Percentiles rank a stretch among this genome's conserved stretches.
These are phyloP conservation scores for Chelidonichthys spinosus DNA, from an alignment of 2,797 vertebrate species.

Conservation along the genomic window DNA sequence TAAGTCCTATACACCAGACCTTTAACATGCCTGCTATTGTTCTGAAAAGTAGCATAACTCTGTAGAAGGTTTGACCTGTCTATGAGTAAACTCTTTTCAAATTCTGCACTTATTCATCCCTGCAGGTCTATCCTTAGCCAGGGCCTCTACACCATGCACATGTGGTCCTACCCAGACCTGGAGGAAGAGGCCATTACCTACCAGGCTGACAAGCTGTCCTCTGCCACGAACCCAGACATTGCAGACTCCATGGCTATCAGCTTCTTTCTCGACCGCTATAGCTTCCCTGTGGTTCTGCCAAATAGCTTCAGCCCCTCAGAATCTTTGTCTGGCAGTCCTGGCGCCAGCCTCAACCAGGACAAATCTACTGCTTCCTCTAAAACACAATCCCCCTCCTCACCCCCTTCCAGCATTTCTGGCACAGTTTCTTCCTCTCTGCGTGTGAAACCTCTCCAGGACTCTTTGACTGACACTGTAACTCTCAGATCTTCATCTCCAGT, in stretches of 20 bases:
- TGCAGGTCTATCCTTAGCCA: conserved; percentile 82
- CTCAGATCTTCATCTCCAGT: conserved; percentile 17
- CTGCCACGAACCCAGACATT: conserved; percentile 83
- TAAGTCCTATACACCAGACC: too few species aligned
- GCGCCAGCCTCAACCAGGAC: background rate
- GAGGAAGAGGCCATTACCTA: conserved; percentile 82
- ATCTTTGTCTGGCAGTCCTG: background rate
- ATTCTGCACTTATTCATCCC: background rate
- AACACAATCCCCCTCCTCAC: background rate
- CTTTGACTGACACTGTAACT: background rate
- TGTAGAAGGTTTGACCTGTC: background rate
- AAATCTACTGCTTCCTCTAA: background rate
- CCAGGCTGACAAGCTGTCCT: conserved; percentile 84
- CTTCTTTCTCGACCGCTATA: conserved; percentile 83
- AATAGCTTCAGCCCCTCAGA: conserved; percentile 46
- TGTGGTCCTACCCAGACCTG: conserved; percentile 81
- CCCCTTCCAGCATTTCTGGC: background rate
- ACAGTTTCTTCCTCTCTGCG: background rate
- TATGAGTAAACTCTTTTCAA: background rate
- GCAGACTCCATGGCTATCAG: conserved; percentile 83
- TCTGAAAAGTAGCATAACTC: too few species aligned
- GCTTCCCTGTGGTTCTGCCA: conserved; percentile 85
- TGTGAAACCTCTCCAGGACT: background rate
- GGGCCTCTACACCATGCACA: conserved; percentile 81
- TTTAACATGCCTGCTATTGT: too few species aligned